A percentile compares a stretch with the other conserved stretches of the same genome.
phyloP scores from a whole-genome alignment of 2,797 vertebrate species.

The Pyrocephalus nanus region DNA sequence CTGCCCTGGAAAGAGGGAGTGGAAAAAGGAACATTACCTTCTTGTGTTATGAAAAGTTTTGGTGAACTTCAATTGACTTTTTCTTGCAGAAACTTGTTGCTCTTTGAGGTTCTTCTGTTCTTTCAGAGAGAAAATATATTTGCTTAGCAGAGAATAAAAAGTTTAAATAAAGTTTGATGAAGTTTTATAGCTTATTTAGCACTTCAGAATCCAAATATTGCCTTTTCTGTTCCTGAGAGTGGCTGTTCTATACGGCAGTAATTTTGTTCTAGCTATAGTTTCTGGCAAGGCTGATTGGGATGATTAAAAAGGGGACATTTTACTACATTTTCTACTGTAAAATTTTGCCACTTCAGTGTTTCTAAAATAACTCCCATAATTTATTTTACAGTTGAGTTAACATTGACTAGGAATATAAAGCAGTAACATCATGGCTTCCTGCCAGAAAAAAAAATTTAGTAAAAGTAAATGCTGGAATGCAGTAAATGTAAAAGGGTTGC shows the following conservation, averaged over 20 bases:
- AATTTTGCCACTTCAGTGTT: slow-evolving; percentile 39
- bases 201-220: neutral
- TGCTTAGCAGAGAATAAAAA: neutral
- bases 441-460: neutral
- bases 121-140: neutral
- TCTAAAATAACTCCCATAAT: slow-evolving; percentile 42
- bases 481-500: neutral
- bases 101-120: neutral
- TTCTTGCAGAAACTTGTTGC: neutral
- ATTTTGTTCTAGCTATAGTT: neutral
- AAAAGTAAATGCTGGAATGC: neutral
- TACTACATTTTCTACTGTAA: neutral
- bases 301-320: slow-evolving; percentile 22
- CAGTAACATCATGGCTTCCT: neutral
- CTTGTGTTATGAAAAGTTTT: neutral
- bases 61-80: neutral
- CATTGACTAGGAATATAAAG: slow-evolving; percentile 35
- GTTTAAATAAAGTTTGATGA: neutral
- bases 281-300: neutral
- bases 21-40: neutral
- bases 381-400: slow-evolving; percentile 50
- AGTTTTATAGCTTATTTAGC: neutral
- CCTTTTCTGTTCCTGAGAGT: neutral
- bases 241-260: neutral
- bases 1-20: neutral